Percentiles rank a stretch among this genome's conserved stretches.
These are phyloP conservation scores for Australoheros facetus DNA, from an alignment of 2,797 vertebrate species.

Conservation along the genomic window DNA sequence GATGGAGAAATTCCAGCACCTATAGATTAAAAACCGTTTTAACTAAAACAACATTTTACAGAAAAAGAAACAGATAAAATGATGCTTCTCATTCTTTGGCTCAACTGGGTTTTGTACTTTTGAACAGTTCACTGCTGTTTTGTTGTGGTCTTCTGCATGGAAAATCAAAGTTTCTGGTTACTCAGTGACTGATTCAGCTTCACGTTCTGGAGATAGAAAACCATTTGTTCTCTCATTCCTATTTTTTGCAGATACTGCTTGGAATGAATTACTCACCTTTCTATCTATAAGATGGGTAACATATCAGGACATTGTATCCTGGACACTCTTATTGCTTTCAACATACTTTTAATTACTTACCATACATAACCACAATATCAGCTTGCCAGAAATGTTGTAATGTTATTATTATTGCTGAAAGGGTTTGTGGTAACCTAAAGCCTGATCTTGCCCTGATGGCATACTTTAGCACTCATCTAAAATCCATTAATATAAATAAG, in stretches of 20 bases:
- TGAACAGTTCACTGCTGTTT: background rate
- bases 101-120: background rate
- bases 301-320: background rate
- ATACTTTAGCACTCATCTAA: background rate
- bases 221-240: background rate
- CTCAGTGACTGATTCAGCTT: background rate
- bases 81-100: background rate
- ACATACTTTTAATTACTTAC: background rate
- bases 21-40: fast-evolving
- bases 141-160: background rate
- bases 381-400: fast-evolving
- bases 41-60: background rate
- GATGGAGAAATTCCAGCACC: background rate
- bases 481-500: fast-evolving
- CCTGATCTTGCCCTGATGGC: background rate
- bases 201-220: background rate
- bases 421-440: background rate
- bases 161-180: background rate
- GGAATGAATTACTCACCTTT: background rate
- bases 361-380: background rate
- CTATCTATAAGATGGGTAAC: background rate
- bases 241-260: background rate
- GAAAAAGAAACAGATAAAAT: background rate
- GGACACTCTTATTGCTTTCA: fast-evolving
- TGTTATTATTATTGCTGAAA: background rate